Percentiles rank a stretch among this genome's conserved stretches.
Evolutionary conservation across 2,113 vertebrate genomes (phyloP).

Genomic region (Erpornis zantholeuca): DNA sequence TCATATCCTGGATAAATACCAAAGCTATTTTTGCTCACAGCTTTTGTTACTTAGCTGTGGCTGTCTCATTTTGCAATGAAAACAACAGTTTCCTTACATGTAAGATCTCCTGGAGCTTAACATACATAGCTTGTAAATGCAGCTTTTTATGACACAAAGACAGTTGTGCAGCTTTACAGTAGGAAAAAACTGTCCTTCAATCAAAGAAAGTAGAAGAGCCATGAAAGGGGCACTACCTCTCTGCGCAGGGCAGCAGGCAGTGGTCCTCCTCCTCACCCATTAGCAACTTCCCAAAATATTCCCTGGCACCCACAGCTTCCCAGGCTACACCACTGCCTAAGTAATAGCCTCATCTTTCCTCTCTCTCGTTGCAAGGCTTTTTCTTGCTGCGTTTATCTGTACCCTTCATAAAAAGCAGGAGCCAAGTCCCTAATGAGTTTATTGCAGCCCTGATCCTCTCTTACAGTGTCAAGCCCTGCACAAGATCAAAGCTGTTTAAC

Average conservation of each 20-base stretch:
- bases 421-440: background rate
- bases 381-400: background rate
- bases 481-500: background rate
- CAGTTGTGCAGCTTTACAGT: background rate
- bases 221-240: background rate
- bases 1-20: background rate
- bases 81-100: background rate
- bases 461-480: background rate
- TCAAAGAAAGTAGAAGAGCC: background rate
- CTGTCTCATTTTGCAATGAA: background rate
- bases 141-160: background rate
- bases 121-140: background rate
- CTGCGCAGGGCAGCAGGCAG: background rate
- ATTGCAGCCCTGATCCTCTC: background rate
- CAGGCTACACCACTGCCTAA: background rate
- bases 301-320: background rate
- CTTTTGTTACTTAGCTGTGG: background rate
- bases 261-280: rapidly evolving
- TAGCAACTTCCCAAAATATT: rapidly evolving
- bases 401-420: background rate
- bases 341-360: background rate
- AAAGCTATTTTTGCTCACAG: background rate
- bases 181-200: background rate
- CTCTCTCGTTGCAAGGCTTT: background rate
- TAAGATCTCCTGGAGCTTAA: background rate